Base-by-base conservation (phyloP, 1,140 invertebrate genomes). In the Gryllus bimaculatus region DNA sequence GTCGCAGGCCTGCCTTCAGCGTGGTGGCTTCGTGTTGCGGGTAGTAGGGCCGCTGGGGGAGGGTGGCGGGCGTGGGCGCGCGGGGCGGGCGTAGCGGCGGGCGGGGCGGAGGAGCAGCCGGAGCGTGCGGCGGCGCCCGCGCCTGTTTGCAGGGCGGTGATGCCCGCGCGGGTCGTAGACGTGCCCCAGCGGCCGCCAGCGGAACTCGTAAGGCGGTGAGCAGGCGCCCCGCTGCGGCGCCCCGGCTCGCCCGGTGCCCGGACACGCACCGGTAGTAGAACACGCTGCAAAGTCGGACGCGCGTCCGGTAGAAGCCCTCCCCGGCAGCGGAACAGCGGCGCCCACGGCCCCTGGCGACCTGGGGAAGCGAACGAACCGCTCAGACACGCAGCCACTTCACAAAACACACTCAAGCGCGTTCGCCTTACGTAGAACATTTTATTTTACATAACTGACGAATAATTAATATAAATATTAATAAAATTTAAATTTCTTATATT, bases 171-270 rank as follows among this genome's bases (percentile, higher is more conserved):
- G 88, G 82, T 93, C 93, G 80, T 90, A 94, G 10, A 93, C 90
- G 92, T 93, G 48, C 91, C 92, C n/a, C n/a, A n/a, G n/a, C 74
- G 88, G 86, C 3, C 89, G 90, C 83, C 92, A 94, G 84, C 91
- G 88, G 83, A 92, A 93, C 85, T 88, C 87, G 79, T 91, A n/a
- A 90, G 2, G 82, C 81, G 0, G 84, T 86, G 49, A 88, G 80
- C 3, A n/a, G 83, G 47, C 8, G 20, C n/a, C 7, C 8, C 13
- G 26, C 26, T 5, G 1, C 26, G 26, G 26, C 26, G 26, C 26
- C 26, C 26, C 1, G 26, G n/a, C n/a, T n/a, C 26, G 26, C 1
- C 1, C 26, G 26, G 26, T 5, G 26, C 47, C 54, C n/a, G 18
- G 26, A 15, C 0, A 91, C 89, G 79, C 90, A 92, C 82, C 89